phyloP scores from a whole-genome alignment of 2,888 invertebrate genomes.

The Ochropleura leucogaster region DNA sequence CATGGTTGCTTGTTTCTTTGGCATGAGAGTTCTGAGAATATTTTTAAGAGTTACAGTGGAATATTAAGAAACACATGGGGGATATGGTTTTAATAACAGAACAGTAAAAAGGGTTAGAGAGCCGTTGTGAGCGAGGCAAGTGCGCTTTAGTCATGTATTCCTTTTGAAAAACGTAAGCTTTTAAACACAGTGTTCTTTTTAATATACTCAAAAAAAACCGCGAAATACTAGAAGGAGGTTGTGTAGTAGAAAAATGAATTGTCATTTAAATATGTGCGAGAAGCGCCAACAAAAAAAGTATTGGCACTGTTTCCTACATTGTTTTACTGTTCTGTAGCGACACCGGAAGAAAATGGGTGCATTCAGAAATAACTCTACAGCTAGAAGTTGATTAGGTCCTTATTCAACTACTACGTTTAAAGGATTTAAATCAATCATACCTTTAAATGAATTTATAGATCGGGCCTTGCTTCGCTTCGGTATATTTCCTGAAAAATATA shows the following conservation, averaged over 20 bases:
- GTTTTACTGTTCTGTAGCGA: neutral
- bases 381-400: neutral
- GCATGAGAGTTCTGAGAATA: no score
- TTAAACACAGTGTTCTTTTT: no score
- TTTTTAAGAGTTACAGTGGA: no score
- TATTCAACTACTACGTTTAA: neutral
- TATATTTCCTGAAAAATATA: constrained; percentile 49
- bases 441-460: constrained; percentile 62
- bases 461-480: constrained; percentile 41
- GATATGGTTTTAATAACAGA: no score
- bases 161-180: no score
- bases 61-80: no score
- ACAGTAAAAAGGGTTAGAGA: no score
- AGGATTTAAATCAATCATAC: constrained; percentile 40
- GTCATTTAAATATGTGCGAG: neutral
- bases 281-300: neutral
- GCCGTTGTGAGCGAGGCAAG: no score
- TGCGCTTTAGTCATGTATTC: no score
- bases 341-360: neutral
- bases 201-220: no score
- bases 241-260: no score
- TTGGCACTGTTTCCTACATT: neutral
- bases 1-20: neutral
- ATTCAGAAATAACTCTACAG: neutral
- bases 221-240: no score